phyloP scores from a whole-genome alignment of 2,113 vertebrate species.

The Phaetusa simplex region DNA sequence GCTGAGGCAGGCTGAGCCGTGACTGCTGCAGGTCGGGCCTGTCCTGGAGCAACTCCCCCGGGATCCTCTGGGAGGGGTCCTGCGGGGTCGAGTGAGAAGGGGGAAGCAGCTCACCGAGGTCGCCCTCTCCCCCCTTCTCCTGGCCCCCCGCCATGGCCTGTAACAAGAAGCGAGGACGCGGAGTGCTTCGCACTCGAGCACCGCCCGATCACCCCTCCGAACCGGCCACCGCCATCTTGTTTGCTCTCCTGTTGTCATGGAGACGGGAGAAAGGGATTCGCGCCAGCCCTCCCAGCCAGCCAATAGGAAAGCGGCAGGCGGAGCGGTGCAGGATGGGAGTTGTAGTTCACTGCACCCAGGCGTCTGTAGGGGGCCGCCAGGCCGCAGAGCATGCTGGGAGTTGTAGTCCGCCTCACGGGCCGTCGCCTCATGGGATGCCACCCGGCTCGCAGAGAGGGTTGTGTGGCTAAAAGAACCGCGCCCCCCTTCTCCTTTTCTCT shows the following conservation, averaged over 20 bases:
- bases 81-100: neutral
- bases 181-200: accelerated
- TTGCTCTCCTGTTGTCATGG: neutral
- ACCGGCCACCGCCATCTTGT: conserved; percentile 32
- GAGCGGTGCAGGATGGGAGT: neutral
- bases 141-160: neutral
- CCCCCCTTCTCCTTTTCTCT: too few relatives aligned
- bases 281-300: accelerated
- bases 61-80: neutral
- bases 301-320: accelerated
- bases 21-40: neutral
- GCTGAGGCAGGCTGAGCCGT: neutral
- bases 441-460: neutral
- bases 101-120: neutral
- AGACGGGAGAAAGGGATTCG: accelerated
- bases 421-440: accelerated
- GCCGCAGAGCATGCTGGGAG: neutral
- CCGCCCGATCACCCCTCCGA: accelerated
- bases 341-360: accelerated
- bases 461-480: neutral
- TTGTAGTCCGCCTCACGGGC: neutral
- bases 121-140: neutral
- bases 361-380: accelerated
- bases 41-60: neutral
- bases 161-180: accelerated